Conservation (phyloP, 2,888 invertebrate species). For the Myopa tessellatipennis region DNA sequence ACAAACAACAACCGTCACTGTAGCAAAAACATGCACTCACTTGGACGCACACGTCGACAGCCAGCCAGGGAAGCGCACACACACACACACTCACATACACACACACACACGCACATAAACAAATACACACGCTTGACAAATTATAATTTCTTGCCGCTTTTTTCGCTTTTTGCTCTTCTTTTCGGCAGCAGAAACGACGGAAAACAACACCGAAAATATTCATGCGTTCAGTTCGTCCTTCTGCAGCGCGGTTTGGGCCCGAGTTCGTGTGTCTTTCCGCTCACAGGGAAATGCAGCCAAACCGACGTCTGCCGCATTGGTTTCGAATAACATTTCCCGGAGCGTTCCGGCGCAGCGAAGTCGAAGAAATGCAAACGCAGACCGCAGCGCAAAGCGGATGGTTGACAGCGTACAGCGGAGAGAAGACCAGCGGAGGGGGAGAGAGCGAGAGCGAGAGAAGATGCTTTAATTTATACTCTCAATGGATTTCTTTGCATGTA, state of each 20-base stretch:
- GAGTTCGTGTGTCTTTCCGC: not conserved
- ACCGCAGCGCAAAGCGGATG: constrained; percentile 6
- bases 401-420: not conserved
- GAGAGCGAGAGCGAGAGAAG: not conserved
- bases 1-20: constrained; percentile 12
- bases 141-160: not conserved
- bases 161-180: constrained; percentile 5
- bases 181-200: not conserved
- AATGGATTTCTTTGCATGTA: too few relatives aligned
- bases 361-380: constrained; percentile 19
- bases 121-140: constrained; percentile 41
- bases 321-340: constrained; percentile 45
- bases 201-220: not conserved
- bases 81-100: constrained; percentile 1
- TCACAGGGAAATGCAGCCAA: constrained; percentile 41
- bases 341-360: not conserved
- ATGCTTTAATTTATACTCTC: not conserved
- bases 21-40: too few relatives aligned
- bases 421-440: not conserved
- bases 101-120: constrained; percentile 5
- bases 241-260: not conserved
- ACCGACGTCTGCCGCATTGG: constrained; percentile 45
- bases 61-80: constrained; percentile 30
- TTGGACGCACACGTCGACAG: too few relatives aligned
- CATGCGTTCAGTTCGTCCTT: not conserved